Conservation (phyloP, 2,888 invertebrate species). For the Pachydiplax longipennis region DNA sequence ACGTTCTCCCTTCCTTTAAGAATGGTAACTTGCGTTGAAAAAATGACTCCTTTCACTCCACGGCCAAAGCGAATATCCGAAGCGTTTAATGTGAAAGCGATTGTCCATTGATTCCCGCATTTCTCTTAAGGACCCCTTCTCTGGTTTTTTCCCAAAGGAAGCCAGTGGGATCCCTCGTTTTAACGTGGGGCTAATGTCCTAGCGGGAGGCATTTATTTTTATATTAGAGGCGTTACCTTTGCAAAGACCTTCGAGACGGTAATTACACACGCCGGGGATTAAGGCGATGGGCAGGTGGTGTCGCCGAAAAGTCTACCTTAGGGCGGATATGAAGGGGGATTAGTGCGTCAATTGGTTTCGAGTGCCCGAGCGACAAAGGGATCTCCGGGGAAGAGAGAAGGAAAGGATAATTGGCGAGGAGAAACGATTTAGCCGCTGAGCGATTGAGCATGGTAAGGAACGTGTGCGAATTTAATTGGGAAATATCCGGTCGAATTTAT, state of each 20-base stretch:
- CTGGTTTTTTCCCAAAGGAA: neutral
- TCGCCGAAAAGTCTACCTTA: neutral
- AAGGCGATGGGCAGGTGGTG: neutral
- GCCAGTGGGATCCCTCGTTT: neutral
- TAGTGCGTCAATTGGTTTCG: slow-evolving; percentile 22
- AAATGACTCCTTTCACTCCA: neutral
- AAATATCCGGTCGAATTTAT: neutral
- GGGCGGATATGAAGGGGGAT: neutral
- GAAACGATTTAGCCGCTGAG: neutral
- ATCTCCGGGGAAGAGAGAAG: neutral
- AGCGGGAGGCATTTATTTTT: neutral
- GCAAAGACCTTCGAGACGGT: neutral
- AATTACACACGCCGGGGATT: slow-evolving; percentile 6
- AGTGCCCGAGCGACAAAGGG: neutral
- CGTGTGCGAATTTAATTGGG: neutral
- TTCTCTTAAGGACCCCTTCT: neutral
- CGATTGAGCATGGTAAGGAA: neutral
- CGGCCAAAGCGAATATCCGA: neutral
- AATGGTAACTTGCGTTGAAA: neutral
- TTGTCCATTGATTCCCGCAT: neutral
- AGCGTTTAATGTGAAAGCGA: neutral
- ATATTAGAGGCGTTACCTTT: neutral
- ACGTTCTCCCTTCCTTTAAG: neutral
- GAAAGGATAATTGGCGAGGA: neutral
- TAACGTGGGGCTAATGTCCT: neutral